Base-by-base conservation (phyloP, 2,797 vertebrate genomes). In the Lerista edwardsae region DNA sequence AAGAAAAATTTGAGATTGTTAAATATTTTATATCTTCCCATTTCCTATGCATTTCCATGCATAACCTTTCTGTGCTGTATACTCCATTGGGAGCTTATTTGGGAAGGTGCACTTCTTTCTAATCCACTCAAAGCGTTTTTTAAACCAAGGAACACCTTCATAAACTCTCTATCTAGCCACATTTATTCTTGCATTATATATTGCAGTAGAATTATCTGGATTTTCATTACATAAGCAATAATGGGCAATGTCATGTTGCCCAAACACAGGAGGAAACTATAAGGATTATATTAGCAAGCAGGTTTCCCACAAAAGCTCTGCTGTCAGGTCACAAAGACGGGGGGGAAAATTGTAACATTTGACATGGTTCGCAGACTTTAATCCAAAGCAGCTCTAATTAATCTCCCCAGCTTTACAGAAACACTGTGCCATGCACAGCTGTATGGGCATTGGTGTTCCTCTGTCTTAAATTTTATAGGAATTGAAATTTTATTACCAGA, bases 371-470 rank as follows among this genome's bases (percentile, higher is more conserved):
- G 17, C 80, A 91, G 93, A 95, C 73, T 92, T 95, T 91, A 94
- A 95, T 94, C 94, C 96, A 94, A 93, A 94, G 90, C 87, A 89
- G 79, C 82, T 91, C 92, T 95, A 94, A 96, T 94, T 94, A 93
- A 94, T 94, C 94, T 95, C 92, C 78, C 47, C 15, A 7, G 92
- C 88, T 91, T 94, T 93, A 89, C 89, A 85, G 88, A 91, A 94
- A 79, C 73, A 8, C 90, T 51, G 86, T 2, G 15, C 88, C 21
- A 19, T 85, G 79, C 57, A 6, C 92, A 92, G 92, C 89, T 91
- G 86, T 41, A 68, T 39, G 69, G 91, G 85, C 90, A 92, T 14
- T 36, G 0, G 76, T 88, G 79, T 91, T 89, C 81, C 36, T 92
- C 87, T 71, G 59, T 84, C 92, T 91, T 83, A 86, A 84, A 79